A percentile compares a stretch with the other conserved stretches of the same genome.
phyloP scores from a whole-genome alignment of 2,797 vertebrate genomes.

The Artibeus jamaicensis region DNA sequence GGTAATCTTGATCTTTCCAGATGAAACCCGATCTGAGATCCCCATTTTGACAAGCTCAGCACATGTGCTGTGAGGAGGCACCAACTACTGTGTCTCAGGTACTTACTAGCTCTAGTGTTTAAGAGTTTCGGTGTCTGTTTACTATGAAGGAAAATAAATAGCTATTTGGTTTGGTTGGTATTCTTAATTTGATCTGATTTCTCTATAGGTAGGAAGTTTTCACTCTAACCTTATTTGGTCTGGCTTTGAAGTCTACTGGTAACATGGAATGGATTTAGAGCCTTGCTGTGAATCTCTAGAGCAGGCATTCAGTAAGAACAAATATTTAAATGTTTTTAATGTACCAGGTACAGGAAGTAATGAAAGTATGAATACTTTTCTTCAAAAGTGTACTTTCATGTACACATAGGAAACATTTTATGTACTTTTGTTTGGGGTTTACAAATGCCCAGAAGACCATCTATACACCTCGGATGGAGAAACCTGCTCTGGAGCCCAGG shows the following conservation, averaged over 20 bases:
- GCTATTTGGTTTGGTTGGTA: background rate
- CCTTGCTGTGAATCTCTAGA: background rate
- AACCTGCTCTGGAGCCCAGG: background rate
- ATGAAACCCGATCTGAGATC: background rate
- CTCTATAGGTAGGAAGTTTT: background rate
- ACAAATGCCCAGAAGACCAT: background rate
- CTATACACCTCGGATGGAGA: background rate
- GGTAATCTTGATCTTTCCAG: background rate
- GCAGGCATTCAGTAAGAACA: background rate
- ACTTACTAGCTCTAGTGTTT: background rate
- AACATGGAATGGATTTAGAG: background rate
- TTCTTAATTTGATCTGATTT: background rate
- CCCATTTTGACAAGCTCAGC: background rate
- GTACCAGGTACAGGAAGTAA: background rate
- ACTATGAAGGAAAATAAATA: background rate
- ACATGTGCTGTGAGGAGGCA: background rate
- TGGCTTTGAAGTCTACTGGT: background rate
- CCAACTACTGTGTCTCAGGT: background rate
- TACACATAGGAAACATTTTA: background rate
- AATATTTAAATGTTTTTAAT: background rate
- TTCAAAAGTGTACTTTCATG: background rate
- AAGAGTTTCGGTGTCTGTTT: slow-evolving; percentile 12
- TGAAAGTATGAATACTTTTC: background rate
- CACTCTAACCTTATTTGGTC: background rate
- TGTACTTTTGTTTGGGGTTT: background rate